Conservation (phyloP, 2,113 vertebrate genomes). For the Nyctereutes procyonoides region DNA sequence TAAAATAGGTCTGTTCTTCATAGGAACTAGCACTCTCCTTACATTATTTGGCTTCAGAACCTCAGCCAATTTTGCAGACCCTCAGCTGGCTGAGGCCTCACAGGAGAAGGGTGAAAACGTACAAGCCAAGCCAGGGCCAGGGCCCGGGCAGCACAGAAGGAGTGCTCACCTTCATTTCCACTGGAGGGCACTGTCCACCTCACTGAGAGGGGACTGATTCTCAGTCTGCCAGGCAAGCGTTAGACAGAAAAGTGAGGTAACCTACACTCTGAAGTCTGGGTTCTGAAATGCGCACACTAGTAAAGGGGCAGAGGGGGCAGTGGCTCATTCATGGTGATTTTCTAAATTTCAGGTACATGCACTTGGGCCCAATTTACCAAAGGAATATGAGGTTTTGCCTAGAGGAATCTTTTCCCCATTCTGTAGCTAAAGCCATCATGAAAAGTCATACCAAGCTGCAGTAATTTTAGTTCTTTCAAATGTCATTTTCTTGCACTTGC, state of each 20-base stretch:
- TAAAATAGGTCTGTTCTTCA: neutral
- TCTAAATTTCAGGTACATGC: neutral
- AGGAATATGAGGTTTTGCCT: neutral
- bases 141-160: neutral
- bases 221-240: neutral
- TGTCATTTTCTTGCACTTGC: neutral
- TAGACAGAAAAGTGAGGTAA: neutral
- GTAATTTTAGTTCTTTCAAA: neutral
- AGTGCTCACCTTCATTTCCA: neutral
- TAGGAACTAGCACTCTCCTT: neutral
- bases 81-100: neutral
- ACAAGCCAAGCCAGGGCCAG: too few relatives aligned
- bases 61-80: neutral
- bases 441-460: neutral
- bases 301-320: neutral
- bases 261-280: neutral
- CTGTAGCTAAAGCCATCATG: neutral
- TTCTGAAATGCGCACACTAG: neutral
- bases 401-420: neutral
- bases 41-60: neutral
- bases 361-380: neutral
- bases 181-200: slow-evolving; percentile 2
- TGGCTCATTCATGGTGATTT: neutral
- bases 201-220: neutral
- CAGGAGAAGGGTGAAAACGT: neutral